Evolutionary conservation across 1,140 invertebrate species (phyloP), one percentile per base, ranked within the genome.

Genomic region (Zaprionus taronus): DNA sequence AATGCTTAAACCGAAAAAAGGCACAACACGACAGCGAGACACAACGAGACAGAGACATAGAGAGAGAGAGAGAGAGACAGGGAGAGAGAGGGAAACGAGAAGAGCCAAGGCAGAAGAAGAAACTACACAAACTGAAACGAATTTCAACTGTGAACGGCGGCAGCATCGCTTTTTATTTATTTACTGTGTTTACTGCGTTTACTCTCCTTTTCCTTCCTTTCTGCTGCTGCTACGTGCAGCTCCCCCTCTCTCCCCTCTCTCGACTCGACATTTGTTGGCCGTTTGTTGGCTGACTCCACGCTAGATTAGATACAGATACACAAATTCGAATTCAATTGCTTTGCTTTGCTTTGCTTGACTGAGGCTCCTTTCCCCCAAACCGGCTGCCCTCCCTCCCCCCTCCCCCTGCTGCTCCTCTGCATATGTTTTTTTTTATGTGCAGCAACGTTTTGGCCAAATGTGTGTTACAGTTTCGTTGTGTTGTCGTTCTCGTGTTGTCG

Each of bases 271-370:
- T 84, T 81, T 84, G 80, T 83, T 68, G 49, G 22, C 49, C 65
- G 49, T 76, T 61, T 61, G 63, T 77, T 72, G 66, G 73, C 63
- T 66, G 56, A 70, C 71, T 74, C 72, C 79, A 90, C 68, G 85
- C 82, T 90, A 82, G 85, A 89, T 89, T 89, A 89, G 85, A 85
- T 89, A 87, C 83, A 86, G 53, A 78, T 89, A 85, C 81, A 82
- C 83, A 82, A 83, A 81, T 83, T 83, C 74, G 77, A 78, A 85
- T 85, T 74, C 81, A 75, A 79, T 73, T 71, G 69, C 69, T 74
- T 83, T 65, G 65, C 56, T 74, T 34, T 6, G 61, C 71, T 70
- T 68, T 41, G 41, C n/a, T 67, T 47, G 55, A 38, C 36, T 72
- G 36, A n/a, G 38, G 17, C 38, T 56, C n/a, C 22, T n/a, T 5